phyloP scores from a whole-genome alignment of 2,113 vertebrate species.

The Serilophus lunatus region DNA sequence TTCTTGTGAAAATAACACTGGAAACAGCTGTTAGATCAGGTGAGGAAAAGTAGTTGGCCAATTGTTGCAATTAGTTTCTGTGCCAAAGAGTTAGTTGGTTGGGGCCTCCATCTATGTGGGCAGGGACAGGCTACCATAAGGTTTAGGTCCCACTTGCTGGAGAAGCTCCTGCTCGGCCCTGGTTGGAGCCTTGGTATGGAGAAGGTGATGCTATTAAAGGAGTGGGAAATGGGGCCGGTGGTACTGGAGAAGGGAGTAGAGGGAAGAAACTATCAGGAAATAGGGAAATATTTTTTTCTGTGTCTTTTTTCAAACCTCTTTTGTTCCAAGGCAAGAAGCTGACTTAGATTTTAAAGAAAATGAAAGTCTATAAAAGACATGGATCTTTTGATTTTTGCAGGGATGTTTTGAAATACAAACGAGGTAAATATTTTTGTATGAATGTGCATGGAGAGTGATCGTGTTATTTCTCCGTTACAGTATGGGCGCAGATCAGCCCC shows the following conservation, averaged over 20 bases:
- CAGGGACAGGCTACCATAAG: rapidly evolving
- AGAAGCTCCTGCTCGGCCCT: background rate
- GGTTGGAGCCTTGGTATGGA: background rate
- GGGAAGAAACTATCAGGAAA: background rate
- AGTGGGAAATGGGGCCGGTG: background rate
- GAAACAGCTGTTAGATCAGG: background rate
- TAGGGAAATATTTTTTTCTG: background rate
- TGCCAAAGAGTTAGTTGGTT: background rate
- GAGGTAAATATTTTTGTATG: slow-evolving; percentile 5
- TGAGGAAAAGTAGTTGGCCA: background rate
- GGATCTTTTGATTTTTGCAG: background rate
- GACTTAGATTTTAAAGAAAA: background rate
- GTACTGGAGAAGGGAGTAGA: background rate
- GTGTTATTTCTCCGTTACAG: background rate
- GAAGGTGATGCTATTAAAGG: background rate
- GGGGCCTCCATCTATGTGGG: background rate
- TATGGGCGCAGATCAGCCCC: background rate
- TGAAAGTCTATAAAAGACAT: background rate
- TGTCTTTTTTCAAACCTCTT: background rate
- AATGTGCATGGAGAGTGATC: background rate
- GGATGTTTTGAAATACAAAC: background rate
- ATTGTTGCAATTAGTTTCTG: background rate
- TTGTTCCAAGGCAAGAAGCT: background rate
- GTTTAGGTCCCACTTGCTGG: background rate
- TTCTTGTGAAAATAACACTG: background rate